phyloP scores from a whole-genome alignment of 2,113 vertebrate genomes.

The Callionymus lyra region DNA sequence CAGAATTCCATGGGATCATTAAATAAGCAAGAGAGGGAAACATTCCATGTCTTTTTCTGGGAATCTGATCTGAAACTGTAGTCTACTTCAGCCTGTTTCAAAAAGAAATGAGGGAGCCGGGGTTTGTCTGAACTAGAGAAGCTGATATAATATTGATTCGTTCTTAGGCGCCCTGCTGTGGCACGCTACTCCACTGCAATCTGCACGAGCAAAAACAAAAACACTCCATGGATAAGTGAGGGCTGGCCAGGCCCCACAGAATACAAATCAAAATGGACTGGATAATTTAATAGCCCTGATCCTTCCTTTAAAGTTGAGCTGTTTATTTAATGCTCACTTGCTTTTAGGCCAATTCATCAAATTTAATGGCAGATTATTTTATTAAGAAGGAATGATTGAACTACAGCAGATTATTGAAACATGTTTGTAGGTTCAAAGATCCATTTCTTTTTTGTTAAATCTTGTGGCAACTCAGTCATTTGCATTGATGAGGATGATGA shows the following conservation, averaged over 20 bases:
- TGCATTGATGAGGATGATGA: too few species aligned
- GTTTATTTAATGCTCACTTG: too few species aligned
- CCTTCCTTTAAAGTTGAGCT: neutral
- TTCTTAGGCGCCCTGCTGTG: slow-evolving; percentile 26
- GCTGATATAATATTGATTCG: slow-evolving; percentile 57
- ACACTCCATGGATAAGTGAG: slow-evolving; percentile 6
- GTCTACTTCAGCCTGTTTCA: slow-evolving; percentile 30
- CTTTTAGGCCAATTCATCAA: too few species aligned
- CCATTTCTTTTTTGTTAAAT: too few species aligned
- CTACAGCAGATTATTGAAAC: too few species aligned
- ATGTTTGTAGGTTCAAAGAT: too few species aligned
- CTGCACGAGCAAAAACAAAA: slow-evolving; percentile 34
- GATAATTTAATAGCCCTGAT: slow-evolving; percentile 9
- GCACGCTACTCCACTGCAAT: slow-evolving; percentile 38
- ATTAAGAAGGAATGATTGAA: too few species aligned
- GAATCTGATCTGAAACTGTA: slow-evolving; percentile 30
- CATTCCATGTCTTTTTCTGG: slow-evolving; percentile 46
- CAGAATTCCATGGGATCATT: slow-evolving; percentile 31
- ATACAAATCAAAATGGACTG: slow-evolving; percentile 9
- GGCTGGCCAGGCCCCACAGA: slow-evolving; percentile 12
- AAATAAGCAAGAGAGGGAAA: slow-evolving; percentile 16
- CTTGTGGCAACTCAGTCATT: too few species aligned
- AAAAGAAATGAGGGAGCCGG: slow-evolving; percentile 3
- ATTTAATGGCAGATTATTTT: too few species aligned
- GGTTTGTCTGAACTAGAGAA: slow-evolving; percentile 28